A percentile compares a stretch with the other conserved stretches of the same genome.
Evolutionary conservation across 2,797 vertebrate species (phyloP).

Genomic region (Danio aesculapii): DNA sequence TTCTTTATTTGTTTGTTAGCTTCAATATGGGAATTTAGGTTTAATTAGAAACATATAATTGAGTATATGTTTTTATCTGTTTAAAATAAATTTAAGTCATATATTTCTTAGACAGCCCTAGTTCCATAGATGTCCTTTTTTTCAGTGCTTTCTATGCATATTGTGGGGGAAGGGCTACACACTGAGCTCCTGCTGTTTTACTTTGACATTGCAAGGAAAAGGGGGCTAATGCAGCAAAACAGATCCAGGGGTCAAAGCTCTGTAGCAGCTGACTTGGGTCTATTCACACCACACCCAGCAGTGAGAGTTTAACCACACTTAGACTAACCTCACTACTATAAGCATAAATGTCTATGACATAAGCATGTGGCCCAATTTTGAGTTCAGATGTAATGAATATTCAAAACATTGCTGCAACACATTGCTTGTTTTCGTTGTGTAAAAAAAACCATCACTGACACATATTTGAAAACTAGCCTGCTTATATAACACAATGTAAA

Average conservation of each 20-base stretch:
- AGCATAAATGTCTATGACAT: constrained; percentile 16
- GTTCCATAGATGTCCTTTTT: constrained; percentile 28
- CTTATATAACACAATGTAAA: neutral
- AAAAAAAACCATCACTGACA: neutral
- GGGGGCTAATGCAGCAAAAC: constrained; percentile 50
- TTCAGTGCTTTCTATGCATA: constrained; percentile 28
- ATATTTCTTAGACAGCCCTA: constrained; percentile 25
- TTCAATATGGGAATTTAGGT: neutral
- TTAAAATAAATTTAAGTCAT: neutral
- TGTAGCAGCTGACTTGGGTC: constrained; percentile 50
- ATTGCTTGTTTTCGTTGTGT: neutral
- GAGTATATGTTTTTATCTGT: too few species aligned
- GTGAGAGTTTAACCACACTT: constrained; percentile 53
- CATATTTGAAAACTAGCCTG: neutral
- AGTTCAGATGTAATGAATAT: neutral
- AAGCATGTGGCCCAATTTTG: neutral
- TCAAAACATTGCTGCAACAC: neutral
- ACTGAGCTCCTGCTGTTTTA: constrained; percentile 35
- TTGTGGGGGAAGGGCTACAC: constrained; percentile 49
- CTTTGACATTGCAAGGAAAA: constrained; percentile 37
- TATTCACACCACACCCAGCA: constrained; percentile 61
- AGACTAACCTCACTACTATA: constrained; percentile 25
- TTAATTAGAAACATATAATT: neutral
- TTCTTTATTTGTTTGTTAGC: neutral
- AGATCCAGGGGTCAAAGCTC: constrained; percentile 38